phyloP scores from a whole-genome alignment of 2,888 invertebrate species.

The Lapara coniferarum region DNA sequence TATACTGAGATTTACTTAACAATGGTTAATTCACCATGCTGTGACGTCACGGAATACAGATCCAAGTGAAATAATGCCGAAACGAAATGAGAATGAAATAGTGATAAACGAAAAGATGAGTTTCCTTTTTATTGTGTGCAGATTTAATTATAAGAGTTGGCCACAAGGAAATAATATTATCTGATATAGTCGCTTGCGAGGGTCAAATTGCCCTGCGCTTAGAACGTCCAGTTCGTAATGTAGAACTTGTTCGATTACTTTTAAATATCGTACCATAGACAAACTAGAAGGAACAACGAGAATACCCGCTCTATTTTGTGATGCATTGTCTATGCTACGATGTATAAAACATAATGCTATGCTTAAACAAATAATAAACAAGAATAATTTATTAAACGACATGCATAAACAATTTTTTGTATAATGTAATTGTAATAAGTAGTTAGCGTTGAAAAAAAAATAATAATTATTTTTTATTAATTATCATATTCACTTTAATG shows the following conservation, averaged over 20 bases:
- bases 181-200: slow-evolving; percentile 19
- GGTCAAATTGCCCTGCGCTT: slow-evolving; percentile 11
- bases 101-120: slow-evolving; percentile 1
- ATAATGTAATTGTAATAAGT: slow-evolving; percentile 69
- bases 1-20: too few species aligned
- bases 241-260: slow-evolving; percentile 15
- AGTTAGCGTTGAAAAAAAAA: slow-evolving; percentile 75
- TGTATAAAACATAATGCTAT: slow-evolving; percentile 30
- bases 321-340: slow-evolving; percentile 1
- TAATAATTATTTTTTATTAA: slow-evolving; percentile 45
- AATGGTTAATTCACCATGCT: neutral
- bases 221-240: slow-evolving; percentile 20
- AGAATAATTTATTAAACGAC: slow-evolving; percentile 62
- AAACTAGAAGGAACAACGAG: neutral
- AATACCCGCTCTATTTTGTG: neutral
- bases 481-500: slow-evolving; percentile 40
- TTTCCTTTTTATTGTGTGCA: slow-evolving; percentile 16
- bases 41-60: neutral
- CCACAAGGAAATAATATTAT: slow-evolving; percentile 3
- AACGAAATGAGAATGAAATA: neutral
- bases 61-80: neutral
- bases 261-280: slow-evolving; percentile 14
- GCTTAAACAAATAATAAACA: slow-evolving; percentile 36
- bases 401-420: slow-evolving; percentile 68
- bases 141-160: slow-evolving; percentile 16